A percentile compares a stretch with the other conserved stretches of the same genome.
phyloP scores from a whole-genome alignment of 2,113 vertebrate genomes.

The Heterotis niloticus region DNA sequence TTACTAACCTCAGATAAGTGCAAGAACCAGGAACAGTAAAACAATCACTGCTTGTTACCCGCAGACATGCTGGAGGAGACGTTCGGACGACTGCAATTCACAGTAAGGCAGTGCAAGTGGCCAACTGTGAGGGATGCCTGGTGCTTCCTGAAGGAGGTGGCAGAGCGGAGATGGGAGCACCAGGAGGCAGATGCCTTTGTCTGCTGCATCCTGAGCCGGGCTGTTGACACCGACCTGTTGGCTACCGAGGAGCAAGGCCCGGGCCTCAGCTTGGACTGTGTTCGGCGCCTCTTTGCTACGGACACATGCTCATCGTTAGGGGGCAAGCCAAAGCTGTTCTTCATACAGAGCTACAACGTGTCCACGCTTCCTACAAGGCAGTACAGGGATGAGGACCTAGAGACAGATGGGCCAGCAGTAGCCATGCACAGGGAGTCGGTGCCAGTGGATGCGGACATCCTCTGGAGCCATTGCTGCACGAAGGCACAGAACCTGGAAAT shows the following conservation, averaged over 20 bases:
- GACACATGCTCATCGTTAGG: slow-evolving; percentile 67
- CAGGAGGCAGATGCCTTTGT: slow-evolving; percentile 64
- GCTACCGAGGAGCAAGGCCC: slow-evolving; percentile 57
- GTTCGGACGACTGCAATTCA: slow-evolving; percentile 72
- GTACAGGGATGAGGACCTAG: slow-evolving; percentile 45
- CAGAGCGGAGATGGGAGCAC: slow-evolving; percentile 47
- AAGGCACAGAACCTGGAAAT: slow-evolving; percentile 56
- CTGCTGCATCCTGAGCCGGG: slow-evolving; percentile 82
- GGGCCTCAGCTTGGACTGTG: slow-evolving; percentile 58
- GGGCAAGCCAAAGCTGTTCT: slow-evolving; percentile 91
- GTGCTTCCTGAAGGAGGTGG: slow-evolving; percentile 44
- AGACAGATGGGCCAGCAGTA: slow-evolving; percentile 61
- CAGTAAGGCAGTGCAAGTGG: slow-evolving; percentile 48
- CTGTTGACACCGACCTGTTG: slow-evolving; percentile 57
- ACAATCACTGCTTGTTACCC: not conserved
- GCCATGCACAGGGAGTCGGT: slow-evolving; percentile 27
- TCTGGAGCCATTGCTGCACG: slow-evolving; percentile 85
- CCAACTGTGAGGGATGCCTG: slow-evolving; percentile 37
- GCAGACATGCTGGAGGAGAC: slow-evolving; percentile 66
- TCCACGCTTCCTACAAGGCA: slow-evolving; percentile 17
- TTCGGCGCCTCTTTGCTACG: slow-evolving; percentile 69
- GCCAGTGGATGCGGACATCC: slow-evolving; percentile 76
- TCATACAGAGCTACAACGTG: slow-evolving; percentile 78
- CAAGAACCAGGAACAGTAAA: not conserved
- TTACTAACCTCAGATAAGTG: too few species aligned